Percentiles rank a stretch among this genome's conserved stretches.
Conservation (phyloP, 2,113 vertebrate genomes). For the Brachyhypopomus gauderio region DNA sequence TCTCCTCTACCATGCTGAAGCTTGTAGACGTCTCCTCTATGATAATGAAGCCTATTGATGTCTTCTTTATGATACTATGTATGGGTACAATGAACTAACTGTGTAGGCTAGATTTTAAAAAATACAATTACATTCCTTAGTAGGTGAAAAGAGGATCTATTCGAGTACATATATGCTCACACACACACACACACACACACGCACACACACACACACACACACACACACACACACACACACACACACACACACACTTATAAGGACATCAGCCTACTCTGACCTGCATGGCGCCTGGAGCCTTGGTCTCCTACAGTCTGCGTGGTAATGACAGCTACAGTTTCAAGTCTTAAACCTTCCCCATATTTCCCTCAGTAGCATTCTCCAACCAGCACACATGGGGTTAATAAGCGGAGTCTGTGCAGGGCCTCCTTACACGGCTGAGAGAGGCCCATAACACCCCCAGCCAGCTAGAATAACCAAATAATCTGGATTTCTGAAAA, state of each 20-base stretch:
- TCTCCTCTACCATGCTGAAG: no score
- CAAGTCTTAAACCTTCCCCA: conserved; percentile 48
- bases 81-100: no score
- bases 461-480: conserved; percentile 74
- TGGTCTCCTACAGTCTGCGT: conserved; percentile 44
- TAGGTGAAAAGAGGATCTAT: conserved; percentile 2
- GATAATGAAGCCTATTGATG: no score
- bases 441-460: conserved; percentile 46
- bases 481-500: conserved; percentile 79
- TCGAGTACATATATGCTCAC: background rate
- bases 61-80: background rate
- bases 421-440: conserved; percentile 55
- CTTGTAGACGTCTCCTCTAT: no score
- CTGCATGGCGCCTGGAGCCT: conserved; percentile 37
- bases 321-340: conserved; percentile 62
- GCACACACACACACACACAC: background rate
- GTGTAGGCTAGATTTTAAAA: no score
- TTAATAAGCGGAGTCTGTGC: conserved; percentile 70
- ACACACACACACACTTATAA: conserved; percentile 11
- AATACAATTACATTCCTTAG: background rate
- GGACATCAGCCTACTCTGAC: conserved; percentile 48
- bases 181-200: background rate
- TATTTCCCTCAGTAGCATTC: conserved; percentile 38
- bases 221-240: background rate
- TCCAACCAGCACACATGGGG: conserved; percentile 64